Evolutionary conservation across 2,888 invertebrate genomes (phyloP), one percentile per base, ranked within the genome.

Genomic region (Heliothis peltigera): DNA sequence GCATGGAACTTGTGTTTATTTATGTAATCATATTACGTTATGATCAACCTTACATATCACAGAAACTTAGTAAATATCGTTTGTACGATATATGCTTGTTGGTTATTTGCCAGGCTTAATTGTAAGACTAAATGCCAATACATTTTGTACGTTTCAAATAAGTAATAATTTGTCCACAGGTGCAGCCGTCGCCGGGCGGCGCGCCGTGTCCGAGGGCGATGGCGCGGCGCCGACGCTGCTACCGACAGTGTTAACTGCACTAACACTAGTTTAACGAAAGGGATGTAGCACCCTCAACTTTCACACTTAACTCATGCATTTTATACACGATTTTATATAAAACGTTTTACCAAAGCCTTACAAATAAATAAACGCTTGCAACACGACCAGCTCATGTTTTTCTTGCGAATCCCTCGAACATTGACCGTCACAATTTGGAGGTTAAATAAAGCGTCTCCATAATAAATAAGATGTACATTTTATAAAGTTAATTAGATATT

Each of bases 161-260:
- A 18, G 4, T 46, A 17, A 35, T 32, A 17, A 42, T 12, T 42
- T 53, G 4, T 46, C 58, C 43, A 0, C 89, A 96, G 96, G 88
- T 89, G 42, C 94, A 95, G 67, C 92, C 97, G 0, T 92, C 95
- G 54, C 96, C 96, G 70, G 97, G 96, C 2, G 97, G 97, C 15
- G 95, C 92, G 73, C 88, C 95, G 0, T 97, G 97, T 81, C 96
- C 97, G 0, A 91, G 89, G 68, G 95, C 95, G 64, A 87, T 97
- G 63, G 83, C 91, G n/a, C 95, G 96, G 70, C 95, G 96, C 65
- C 94, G 96, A 49, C 94, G 96, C 69, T 97, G 97, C 88, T 89
- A 84, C 70, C 88, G 94, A 17, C 80, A 79, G n/a, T 93, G 92
- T 71, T 92, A 83, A 54, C 53, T 39, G n/a, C n/a, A 19, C 18